Evolutionary conservation across 2,888 invertebrate genomes (phyloP).

Genomic region (Lamproptera curius): DNA sequence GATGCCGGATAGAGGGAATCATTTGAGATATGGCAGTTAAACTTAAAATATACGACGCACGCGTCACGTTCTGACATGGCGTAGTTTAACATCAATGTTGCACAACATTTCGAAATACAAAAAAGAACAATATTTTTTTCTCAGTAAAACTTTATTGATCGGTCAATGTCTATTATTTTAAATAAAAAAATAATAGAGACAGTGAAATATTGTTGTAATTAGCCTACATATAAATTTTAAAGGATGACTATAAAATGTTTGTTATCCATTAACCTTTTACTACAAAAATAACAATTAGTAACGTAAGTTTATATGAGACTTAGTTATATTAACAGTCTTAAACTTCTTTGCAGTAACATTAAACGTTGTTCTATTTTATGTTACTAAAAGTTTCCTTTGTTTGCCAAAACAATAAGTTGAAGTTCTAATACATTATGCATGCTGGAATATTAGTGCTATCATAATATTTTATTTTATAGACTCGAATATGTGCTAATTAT

Average conservation of each 20-base stretch:
- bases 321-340: too few species aligned
- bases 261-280: background rate
- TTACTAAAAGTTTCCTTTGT: too few species aligned
- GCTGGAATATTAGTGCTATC: too few species aligned
- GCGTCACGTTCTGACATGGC: constrained; percentile 14
- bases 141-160: background rate
- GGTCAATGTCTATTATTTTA: background rate
- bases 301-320: too few species aligned
- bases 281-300: too few species aligned
- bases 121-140: too few species aligned
- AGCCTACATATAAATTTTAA: background rate
- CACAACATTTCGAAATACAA: constrained; percentile 29
- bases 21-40: background rate
- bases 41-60: constrained; percentile 7
- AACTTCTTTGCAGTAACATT: too few species aligned
- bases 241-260: background rate
- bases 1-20: background rate
- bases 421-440: too few species aligned
- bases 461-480: too few species aligned
- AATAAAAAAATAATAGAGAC: background rate
- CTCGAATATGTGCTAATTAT: too few species aligned
- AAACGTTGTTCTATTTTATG: too few species aligned
- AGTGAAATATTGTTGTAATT: background rate
- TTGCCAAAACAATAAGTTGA: too few species aligned
- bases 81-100: constrained; percentile 27